Base-by-base conservation (phyloP, 2,113 vertebrate species). In the Chrysemys picta region DNA sequence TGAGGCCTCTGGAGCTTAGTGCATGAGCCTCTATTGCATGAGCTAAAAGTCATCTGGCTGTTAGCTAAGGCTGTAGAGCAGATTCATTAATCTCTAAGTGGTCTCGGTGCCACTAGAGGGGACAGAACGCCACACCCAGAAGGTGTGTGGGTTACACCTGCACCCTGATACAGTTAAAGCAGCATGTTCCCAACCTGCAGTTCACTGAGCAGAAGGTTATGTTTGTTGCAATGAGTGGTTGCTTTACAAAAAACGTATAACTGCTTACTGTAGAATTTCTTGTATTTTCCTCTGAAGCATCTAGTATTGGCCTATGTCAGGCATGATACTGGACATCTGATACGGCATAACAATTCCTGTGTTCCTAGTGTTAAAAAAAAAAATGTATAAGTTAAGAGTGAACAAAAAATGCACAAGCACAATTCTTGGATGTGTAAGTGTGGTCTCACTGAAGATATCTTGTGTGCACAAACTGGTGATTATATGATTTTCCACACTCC, bases 241-340 rank as follows among this genome's bases (percentile, higher is more conserved):
- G 35, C 35, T 69, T 69, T 69, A 21, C 65, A 19, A 69, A 69
- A 65, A 21, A 17, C 65, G 8, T 69, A 10, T 57, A 54, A 47
- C 0, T 79, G 10, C 1, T 0, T 49, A 10, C 35, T 82, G 11
- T 0, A 42, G 62, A 82, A 84, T 62, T 89, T 87, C 7, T 72
- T n/a, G 19, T 52, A 69, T 2, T n/a, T 84, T 27, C 59, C 29
- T 81, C 81, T 80, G 75, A 82, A 69, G 19, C 6, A 25, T 65
- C 57, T 69, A 17, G 17, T 69, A 69, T 35, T 69, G 35, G 8
- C 17, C 35, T 69, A n/a, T 21, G 5, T 45, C 47, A 53, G 65
- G 35, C 29, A 54, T 5, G 81, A 87, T 85, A 81, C 79, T 35
- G 54, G 65, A 69, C 31, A 4, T 59, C 57, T 31, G 57, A 59